These are phyloP conservation scores for Neodon shergylaensis DNA, from an alignment of 2,113 vertebrate genomes.

Conservation along the genomic window DNA sequence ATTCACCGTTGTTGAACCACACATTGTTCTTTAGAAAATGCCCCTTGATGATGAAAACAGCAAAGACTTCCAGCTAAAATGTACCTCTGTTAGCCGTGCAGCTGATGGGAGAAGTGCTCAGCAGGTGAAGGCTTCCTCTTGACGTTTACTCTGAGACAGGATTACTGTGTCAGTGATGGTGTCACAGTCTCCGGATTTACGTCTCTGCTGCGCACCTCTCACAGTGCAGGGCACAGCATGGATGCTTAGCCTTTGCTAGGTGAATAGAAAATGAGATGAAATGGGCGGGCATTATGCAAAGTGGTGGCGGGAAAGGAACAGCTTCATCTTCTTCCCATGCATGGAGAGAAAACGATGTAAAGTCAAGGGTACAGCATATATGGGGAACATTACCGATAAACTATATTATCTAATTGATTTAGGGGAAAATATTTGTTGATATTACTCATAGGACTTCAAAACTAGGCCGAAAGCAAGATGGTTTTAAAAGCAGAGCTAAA, in stretches of 20 bases:
- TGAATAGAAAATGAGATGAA: not conserved
- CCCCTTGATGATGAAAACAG: not conserved
- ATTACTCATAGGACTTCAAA: not conserved
- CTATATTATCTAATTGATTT: not conserved
- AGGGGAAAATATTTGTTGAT: constrained; percentile 2
- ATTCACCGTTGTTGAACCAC: not conserved
- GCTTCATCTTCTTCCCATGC: not conserved
- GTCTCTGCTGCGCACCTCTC: not conserved
- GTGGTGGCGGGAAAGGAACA: not conserved
- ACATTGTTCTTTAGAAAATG: not conserved
- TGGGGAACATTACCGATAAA: not conserved
- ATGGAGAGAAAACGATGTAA: not conserved
- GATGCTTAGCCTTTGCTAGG: not conserved
- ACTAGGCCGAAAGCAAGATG: not conserved
- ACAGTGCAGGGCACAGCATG: not conserved
- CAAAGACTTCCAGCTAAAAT: not conserved
- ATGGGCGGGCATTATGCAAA: not conserved
- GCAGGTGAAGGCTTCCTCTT: not conserved
- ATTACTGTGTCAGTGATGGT: not conserved
- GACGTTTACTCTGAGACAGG: not conserved
- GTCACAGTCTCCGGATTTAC: not conserved
- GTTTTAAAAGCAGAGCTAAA: constrained; percentile 11
- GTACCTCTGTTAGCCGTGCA: not conserved
- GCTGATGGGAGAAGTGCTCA: not conserved
- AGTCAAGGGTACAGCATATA: not conserved